These are phyloP conservation scores for Hofmannophila pseudospretella DNA, from an alignment of 2,888 invertebrate genomes.

Conservation along the genomic window DNA sequence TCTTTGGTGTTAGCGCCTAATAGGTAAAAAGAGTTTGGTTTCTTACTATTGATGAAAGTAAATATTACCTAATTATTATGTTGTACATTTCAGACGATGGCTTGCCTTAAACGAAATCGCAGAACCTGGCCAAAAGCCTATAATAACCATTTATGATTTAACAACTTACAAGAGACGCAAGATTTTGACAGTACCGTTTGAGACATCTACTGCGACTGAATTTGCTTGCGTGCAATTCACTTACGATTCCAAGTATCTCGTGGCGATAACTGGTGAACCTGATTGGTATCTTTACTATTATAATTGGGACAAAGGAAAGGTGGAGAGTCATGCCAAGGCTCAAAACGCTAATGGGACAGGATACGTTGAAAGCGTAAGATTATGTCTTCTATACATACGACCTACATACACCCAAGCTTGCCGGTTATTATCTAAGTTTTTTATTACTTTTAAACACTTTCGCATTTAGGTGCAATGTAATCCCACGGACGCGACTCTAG, in stretches of 20 bases:
- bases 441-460: too few species aligned
- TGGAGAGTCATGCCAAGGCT: constrained; percentile 85
- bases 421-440: too few species aligned
- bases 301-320: constrained; percentile 89
- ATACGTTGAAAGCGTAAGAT: constrained; percentile 72
- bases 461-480: constrained; percentile 88
- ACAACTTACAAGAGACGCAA: constrained; percentile 83
- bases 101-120: constrained; percentile 81
- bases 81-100: constrained; percentile 71
- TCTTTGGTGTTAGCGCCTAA: constrained; percentile 81
- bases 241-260: constrained; percentile 87
- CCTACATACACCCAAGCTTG: too few species aligned
- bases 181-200: constrained; percentile 80
- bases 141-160: constrained; percentile 84
- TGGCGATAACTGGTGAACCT: constrained; percentile 88
- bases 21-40: constrained; percentile 74
- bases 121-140: constrained; percentile 81
- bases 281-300: constrained; percentile 90
- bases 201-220: constrained; percentile 77
- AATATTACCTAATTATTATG: constrained; percentile 1
- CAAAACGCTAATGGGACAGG: constrained; percentile 83
- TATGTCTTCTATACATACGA: too few species aligned
- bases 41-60: too few species aligned
- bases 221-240: constrained; percentile 88
- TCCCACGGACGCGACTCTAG: constrained; percentile 85